Percentiles rank a stretch among this genome's conserved stretches.
Evolutionary conservation across 2,113 vertebrate genomes (phyloP).

Genomic region (Alethe castanea): DNA sequence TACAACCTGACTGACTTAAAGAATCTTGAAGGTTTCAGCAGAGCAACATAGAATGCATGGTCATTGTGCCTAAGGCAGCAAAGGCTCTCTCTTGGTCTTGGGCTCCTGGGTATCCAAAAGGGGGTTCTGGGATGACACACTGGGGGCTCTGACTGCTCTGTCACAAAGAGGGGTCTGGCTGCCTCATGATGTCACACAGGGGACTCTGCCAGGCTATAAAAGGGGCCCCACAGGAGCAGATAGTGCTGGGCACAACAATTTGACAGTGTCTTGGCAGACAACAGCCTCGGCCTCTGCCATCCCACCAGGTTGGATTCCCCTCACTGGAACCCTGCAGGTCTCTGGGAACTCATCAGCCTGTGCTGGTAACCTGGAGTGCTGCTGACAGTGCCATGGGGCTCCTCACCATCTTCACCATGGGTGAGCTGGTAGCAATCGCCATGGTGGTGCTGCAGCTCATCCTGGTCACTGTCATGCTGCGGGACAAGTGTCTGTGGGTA

Average conservation of each 20-base stretch:
- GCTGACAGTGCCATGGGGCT: neutral
- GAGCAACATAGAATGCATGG: neutral
- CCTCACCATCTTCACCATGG: neutral
- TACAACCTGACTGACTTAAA: neutral
- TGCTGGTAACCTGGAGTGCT: neutral
- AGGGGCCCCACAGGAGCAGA: neutral
- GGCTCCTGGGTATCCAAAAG: neutral
- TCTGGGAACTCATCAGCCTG: neutral
- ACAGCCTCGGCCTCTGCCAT: neutral
- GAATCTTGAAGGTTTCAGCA: neutral
- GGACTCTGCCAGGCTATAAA: neutral
- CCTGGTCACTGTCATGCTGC: neutral
- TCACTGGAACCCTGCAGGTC: neutral
- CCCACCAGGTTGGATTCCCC: neutral
- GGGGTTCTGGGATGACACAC: neutral
- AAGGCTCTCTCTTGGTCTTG: neutral
- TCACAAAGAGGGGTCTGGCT: neutral
- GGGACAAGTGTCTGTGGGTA: neutral
- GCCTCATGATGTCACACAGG: neutral
- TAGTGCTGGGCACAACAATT: neutral
- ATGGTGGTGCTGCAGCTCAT: neutral
- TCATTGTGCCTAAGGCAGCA: neutral
- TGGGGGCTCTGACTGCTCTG: neutral
- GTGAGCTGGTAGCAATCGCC: neutral
- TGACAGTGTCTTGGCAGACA: neutral